These are phyloP conservation scores for Tetranychus urticae DNA, from an alignment of 1,140 invertebrate species.

Conservation along the genomic window DNA sequence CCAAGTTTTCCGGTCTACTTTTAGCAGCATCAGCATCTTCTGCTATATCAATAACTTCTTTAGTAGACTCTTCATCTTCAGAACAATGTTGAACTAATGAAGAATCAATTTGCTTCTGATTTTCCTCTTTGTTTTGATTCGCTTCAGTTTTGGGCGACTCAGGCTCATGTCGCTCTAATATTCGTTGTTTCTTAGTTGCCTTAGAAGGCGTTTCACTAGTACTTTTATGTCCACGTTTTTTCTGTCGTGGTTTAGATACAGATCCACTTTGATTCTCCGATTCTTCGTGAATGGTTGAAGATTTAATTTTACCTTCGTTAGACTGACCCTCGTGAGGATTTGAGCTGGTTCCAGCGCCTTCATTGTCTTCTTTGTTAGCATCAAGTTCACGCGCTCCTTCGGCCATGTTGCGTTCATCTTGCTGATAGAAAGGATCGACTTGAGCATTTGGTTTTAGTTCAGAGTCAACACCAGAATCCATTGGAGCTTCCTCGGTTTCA, in stretches of 20 bases:
- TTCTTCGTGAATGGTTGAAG: not conserved
- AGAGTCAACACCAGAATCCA: not conserved
- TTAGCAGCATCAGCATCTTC: slow-evolving; percentile 50
- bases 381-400: slow-evolving; percentile 4
- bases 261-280: not conserved
- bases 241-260: not conserved
- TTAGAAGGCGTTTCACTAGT: slow-evolving; percentile 10
- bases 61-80: slow-evolving; percentile 35
- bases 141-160: slow-evolving; percentile 22
- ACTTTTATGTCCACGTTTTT: not conserved
- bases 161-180: slow-evolving; percentile 18
- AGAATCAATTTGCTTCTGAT: slow-evolving; percentile 32
- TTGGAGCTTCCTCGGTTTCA: not conserved
- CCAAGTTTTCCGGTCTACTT: slow-evolving; percentile 33
- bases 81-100: slow-evolving; percentile 52
- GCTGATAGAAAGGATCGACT: not conserved
- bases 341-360: slow-evolving; percentile 1
- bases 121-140: slow-evolving; percentile 18
- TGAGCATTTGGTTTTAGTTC: not conserved
- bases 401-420: slow-evolving; percentile 8
- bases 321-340: not conserved
- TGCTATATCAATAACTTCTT: slow-evolving; percentile 32
- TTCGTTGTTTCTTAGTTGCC: slow-evolving; percentile 17
- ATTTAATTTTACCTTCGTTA: not conserved
- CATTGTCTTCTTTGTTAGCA: slow-evolving; percentile 8